These are phyloP conservation scores for Cardinalis cardinalis DNA, from an alignment of 2,113 vertebrate species.

Conservation along the genomic window DNA sequence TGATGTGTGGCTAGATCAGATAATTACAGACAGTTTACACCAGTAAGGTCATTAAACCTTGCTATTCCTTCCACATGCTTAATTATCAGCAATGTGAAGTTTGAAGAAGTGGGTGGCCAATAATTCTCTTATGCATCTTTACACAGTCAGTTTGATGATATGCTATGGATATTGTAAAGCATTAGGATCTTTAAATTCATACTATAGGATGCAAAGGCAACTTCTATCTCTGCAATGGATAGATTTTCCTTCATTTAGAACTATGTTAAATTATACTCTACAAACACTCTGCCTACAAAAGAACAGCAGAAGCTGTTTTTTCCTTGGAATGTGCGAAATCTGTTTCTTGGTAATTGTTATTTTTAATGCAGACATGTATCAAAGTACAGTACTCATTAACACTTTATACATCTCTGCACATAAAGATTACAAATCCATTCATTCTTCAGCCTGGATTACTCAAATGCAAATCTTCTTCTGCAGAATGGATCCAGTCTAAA, in stretches of 20 bases:
- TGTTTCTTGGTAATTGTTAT: background rate
- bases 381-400: background rate
- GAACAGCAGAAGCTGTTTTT: background rate
- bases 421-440: background rate
- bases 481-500: background rate
- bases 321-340: background rate
- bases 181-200: background rate
- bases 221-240: background rate
- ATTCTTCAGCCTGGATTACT: background rate
- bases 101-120: conserved; percentile 22
- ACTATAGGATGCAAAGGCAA: background rate
- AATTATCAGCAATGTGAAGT: background rate
- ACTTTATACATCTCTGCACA: background rate
- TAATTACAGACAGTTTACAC: conserved; percentile 31
- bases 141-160: background rate
- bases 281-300: background rate
- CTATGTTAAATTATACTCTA: background rate
- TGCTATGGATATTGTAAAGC: background rate
- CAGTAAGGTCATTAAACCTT: conserved; percentile 43
- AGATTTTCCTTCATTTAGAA: background rate
- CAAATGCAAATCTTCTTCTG: background rate
- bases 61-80: background rate
- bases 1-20: conserved; percentile 26
- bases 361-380: background rate
- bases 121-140: background rate